Evolutionary conservation across 2,888 invertebrate genomes (phyloP).

Genomic region (Sympetrum striolatum): DNA sequence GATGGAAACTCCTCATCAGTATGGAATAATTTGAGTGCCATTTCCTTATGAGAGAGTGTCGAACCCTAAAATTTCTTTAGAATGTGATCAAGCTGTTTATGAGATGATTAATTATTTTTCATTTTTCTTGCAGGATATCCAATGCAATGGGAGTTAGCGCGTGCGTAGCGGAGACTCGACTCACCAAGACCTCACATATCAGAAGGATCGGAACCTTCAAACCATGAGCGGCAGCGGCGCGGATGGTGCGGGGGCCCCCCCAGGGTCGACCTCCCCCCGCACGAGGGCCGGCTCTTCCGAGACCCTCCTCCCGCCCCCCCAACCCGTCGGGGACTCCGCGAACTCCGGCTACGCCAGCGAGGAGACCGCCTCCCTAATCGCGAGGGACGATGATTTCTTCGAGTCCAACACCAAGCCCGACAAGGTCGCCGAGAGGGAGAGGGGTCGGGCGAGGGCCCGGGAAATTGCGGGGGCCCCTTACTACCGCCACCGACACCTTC

Average conservation of each 20-base stretch:
- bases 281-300: constrained; percentile 77
- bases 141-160: background rate
- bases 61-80: too few relatives aligned
- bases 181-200: background rate
- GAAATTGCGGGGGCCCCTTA: constrained; percentile 67
- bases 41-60: too few relatives aligned
- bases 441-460: constrained; percentile 63
- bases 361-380: background rate
- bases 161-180: too few relatives aligned
- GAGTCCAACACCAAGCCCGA: constrained; percentile 40
- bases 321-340: constrained; percentile 57
- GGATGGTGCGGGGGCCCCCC: constrained; percentile 67
- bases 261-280: constrained; percentile 78
- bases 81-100: too few relatives aligned
- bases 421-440: constrained; percentile 62
- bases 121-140: background rate
- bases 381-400: constrained; percentile 28
- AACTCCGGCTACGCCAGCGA: constrained; percentile 45
- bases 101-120: too few relatives aligned
- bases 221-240: constrained; percentile 50
- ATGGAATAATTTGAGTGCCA: too few relatives aligned
- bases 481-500: constrained; percentile 21
- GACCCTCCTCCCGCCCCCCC: constrained; percentile 65
- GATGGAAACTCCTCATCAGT: too few relatives aligned
- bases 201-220: background rate